Conservation (phyloP, 2,888 invertebrate species). For the Drosophila mimetica region DNA sequence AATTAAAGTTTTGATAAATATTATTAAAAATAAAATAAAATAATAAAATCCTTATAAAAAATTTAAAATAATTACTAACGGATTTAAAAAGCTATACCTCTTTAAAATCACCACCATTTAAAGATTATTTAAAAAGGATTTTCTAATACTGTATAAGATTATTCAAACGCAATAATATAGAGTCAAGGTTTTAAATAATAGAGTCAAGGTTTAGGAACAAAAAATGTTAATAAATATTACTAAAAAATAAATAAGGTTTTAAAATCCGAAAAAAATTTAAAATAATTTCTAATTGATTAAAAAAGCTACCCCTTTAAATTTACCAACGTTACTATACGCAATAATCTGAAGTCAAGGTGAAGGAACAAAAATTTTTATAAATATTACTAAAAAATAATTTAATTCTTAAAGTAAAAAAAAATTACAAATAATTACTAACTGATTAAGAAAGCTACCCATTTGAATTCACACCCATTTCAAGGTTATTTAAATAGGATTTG, state of each 20-base stretch:
- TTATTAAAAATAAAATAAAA: background rate
- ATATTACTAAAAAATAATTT: background rate
- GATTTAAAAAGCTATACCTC: too few species aligned
- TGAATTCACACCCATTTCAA: slow-evolving; percentile 10
- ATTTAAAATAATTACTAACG: background rate
- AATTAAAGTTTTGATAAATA: background rate
- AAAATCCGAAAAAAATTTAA: too few species aligned
- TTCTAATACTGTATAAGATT: slow-evolving; percentile 9
- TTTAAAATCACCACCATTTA: slow-evolving; percentile 2
- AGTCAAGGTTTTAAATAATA: too few species aligned
- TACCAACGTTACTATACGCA: too few species aligned
- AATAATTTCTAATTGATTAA: too few species aligned
- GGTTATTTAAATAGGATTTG: slow-evolving; percentile 6
- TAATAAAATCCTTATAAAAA: background rate
- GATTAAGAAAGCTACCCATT: too few species aligned
- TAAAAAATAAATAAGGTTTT: too few species aligned
- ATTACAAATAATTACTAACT: background rate
- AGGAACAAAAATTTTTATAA: background rate
- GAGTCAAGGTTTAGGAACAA: too few species aligned
- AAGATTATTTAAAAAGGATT: slow-evolving; percentile 10
- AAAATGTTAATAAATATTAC: too few species aligned
- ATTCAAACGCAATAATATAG: slow-evolving; percentile 34
- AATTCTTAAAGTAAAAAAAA: background rate
- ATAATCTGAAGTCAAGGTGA: slow-evolving; percentile 6
- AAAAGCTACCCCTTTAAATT: too few species aligned